phyloP scores from a whole-genome alignment of 35 echinoderm and acorn worm genomes.

The Hemicentrotus pulcherrimus region DNA sequence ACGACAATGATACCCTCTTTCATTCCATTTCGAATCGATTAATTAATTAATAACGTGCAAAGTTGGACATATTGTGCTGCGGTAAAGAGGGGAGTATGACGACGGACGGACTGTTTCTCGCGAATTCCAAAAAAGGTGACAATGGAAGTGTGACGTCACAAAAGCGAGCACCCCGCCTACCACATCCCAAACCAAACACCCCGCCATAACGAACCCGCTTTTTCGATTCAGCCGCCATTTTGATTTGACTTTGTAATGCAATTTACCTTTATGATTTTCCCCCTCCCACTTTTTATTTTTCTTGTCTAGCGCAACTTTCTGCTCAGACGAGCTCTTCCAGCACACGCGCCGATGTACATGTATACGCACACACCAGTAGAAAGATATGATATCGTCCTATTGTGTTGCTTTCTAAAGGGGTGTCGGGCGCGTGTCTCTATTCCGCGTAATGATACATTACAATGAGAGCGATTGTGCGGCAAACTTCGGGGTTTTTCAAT shows the following conservation, averaged over 20 bases:
- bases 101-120: background rate
- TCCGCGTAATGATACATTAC: background rate
- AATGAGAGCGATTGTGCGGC: slow-evolving; percentile 26
- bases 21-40: slow-evolving; percentile 32
- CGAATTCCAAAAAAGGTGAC: background rate
- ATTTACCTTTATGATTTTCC: background rate
- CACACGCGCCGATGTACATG: background rate
- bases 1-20: slow-evolving; percentile 22
- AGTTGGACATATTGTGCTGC: slow-evolving; percentile 23
- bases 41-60: slow-evolving; percentile 39
- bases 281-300: slow-evolving; percentile 15
- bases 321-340: background rate
- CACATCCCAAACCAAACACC: background rate
- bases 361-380: background rate
- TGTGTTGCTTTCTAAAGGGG: slow-evolving; percentile 20
- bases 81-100: background rate
- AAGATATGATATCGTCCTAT: background rate
- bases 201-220: background rate
- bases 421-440: background rate
- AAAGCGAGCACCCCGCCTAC: background rate
- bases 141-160: background rate
- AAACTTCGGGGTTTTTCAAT: background rate
- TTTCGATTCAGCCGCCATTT: background rate
- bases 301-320: background rate
- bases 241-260: slow-evolving; percentile 39